Conservation (phyloP, 2,797 vertebrate species). For the Hyperoplus immaculatus region DNA sequence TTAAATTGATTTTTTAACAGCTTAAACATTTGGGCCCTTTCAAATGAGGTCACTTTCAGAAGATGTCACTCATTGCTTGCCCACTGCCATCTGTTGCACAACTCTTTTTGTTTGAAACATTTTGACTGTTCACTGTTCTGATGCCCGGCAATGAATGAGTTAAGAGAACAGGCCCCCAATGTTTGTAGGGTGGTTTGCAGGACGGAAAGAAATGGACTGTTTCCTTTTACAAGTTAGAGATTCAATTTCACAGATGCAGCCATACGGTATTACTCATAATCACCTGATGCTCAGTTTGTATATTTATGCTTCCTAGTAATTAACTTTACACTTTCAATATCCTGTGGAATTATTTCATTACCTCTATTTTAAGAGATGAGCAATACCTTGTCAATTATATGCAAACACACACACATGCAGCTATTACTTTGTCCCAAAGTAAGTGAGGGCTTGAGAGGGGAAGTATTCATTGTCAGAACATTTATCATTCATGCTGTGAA, state of each 20-base stretch:
- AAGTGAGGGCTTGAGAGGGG: conserved; percentile 15
- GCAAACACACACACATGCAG: conserved; percentile 47
- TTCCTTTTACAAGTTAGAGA: conserved; percentile 13
- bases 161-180: neutral
- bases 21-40: conserved; percentile 33
- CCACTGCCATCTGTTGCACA: conserved; percentile 62
- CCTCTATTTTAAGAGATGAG: conserved; percentile 44
- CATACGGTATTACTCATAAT: conserved; percentile 1
- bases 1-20: conserved; percentile 11
- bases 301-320: conserved; percentile 59
- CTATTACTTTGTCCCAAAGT: conserved; percentile 46
- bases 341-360: conserved; percentile 56
- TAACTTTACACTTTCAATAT: conserved; percentile 26
- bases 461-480: conserved; percentile 19
- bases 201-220: neutral
- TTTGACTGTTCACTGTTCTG: conserved; percentile 24
- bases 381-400: conserved; percentile 31
- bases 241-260: conserved; percentile 29
- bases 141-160: conserved; percentile 11
- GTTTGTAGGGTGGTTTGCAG: neutral
- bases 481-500: conserved; percentile 76
- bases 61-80: conserved; percentile 53
- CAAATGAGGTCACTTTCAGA: conserved; percentile 33
- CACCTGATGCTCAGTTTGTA: conserved; percentile 22
- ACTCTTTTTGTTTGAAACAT: conserved; percentile 18